phyloP scores from a whole-genome alignment of 2,113 vertebrate genomes.

The Glaucidium brasilianum region DNA sequence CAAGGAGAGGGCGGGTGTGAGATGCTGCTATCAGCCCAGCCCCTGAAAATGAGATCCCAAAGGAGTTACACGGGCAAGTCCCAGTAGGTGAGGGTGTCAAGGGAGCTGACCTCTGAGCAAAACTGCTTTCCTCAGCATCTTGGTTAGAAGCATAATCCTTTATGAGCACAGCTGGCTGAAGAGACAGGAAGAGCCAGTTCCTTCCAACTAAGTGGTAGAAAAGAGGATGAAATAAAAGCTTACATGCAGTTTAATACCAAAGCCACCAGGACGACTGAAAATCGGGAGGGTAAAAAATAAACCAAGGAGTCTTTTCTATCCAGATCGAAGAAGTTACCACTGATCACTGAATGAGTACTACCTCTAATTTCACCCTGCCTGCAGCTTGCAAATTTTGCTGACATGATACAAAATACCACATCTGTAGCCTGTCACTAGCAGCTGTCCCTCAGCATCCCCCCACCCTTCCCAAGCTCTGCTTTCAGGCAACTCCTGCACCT shows the following conservation, averaged over 20 bases:
- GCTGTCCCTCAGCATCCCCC: not conserved
- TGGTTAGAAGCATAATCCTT: not conserved
- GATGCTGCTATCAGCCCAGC: not conserved
- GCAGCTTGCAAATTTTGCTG: not conserved
- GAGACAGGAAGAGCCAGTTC: not conserved
- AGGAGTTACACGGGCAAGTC: not conserved
- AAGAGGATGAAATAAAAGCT: not conserved
- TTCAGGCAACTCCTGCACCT: not conserved
- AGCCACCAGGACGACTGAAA: not conserved
- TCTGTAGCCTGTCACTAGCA: not conserved
- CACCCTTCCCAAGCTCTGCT: not conserved
- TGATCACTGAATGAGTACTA: not conserved
- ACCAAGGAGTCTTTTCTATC: not conserved
- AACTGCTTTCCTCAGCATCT: not conserved
- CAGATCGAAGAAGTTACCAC: not conserved
- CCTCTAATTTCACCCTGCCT: not conserved
- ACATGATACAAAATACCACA: not conserved
- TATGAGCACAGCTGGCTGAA: not conserved
- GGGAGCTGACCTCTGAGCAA: not conserved
- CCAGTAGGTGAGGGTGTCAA: not conserved
- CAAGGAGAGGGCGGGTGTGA: not conserved
- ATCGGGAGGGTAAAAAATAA: fast-evolving
- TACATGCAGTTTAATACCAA: not conserved
- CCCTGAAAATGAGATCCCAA: not conserved
- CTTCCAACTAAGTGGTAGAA: fast-evolving